These are phyloP conservation scores for Psammodynastes pulverulentus DNA, from an alignment of 2,113 vertebrate species.

Conservation along the genomic window DNA sequence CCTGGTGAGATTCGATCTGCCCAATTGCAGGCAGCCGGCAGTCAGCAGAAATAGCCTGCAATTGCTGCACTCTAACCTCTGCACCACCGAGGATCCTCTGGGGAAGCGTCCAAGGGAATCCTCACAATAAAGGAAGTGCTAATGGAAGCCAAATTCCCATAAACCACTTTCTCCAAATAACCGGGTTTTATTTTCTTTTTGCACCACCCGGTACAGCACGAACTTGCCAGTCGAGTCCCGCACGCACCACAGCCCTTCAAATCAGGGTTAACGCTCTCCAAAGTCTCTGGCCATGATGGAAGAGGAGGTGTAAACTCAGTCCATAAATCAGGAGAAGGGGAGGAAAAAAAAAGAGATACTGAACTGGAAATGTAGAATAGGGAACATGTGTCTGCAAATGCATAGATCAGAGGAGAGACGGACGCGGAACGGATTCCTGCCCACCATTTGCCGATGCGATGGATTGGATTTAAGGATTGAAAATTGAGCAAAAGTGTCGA, in stretches of 20 bases:
- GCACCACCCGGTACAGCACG: not conserved
- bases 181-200: not conserved
- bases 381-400: not conserved
- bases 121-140: not conserved
- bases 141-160: not conserved
- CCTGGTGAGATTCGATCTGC: too few relatives aligned
- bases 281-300: not conserved
- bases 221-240: not conserved
- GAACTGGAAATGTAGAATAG: not conserved
- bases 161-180: not conserved
- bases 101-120: not conserved
- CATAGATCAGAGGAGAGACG: not conserved
- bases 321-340: not conserved
- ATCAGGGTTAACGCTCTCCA: not conserved
- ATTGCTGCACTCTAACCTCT: too few relatives aligned
- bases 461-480: not conserved
- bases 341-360: not conserved
- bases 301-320: not conserved
- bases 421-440: not conserved
- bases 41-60: too few relatives aligned
- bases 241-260: not conserved
- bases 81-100: too few relatives aligned
- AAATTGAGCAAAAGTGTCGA: not conserved
- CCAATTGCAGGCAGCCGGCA: too few relatives aligned
- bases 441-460: not conserved